Evolutionary conservation across 1,140 invertebrate genomes (phyloP).

Genomic region (Trissolcus basalis): DNA sequence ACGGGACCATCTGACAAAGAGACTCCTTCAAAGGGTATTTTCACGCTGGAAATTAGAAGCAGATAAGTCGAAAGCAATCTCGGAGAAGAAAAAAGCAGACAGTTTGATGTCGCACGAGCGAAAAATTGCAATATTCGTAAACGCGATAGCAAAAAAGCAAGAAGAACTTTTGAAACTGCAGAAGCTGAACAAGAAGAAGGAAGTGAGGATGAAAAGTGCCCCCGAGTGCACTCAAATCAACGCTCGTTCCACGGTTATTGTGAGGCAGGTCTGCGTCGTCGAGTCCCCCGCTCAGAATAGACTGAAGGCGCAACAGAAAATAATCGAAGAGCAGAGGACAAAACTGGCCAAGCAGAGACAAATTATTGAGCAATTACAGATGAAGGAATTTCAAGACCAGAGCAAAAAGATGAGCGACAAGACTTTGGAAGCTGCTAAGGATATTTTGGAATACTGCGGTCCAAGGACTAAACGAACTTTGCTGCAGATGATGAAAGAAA

Average conservation of each 20-base stretch:
- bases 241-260: neutral
- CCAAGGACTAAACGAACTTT: slow-evolving; percentile 64
- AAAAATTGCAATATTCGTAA: slow-evolving; percentile 69
- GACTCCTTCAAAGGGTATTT: slow-evolving; percentile 50
- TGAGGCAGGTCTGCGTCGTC: slow-evolving; percentile 8
- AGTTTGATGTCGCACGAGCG: slow-evolving; percentile 54
- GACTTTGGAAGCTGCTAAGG: slow-evolving; percentile 64
- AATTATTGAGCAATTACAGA: slow-evolving; percentile 69
- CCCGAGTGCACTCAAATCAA: slow-evolving; percentile 16
- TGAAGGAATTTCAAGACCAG: slow-evolving; percentile 67
- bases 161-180: slow-evolving; percentile 53
- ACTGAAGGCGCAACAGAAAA: slow-evolving; percentile 66
- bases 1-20: slow-evolving; percentile 23
- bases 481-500: slow-evolving; percentile 66
- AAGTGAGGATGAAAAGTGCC: slow-evolving; percentile 18
- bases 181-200: slow-evolving; percentile 17
- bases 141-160: slow-evolving; percentile 65
- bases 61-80: slow-evolving; percentile 3
- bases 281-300: slow-evolving; percentile 57
- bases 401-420: slow-evolving; percentile 54
- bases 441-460: slow-evolving; percentile 63
- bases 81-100: slow-evolving; percentile 33
- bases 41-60: slow-evolving; percentile 18
- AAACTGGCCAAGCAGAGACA: slow-evolving; percentile 67
- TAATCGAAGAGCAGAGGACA: slow-evolving; percentile 68